Evolutionary conservation across 2,113 vertebrate genomes (phyloP), one percentile per base, ranked within the genome.

Genomic region (Lanius collurio): DNA sequence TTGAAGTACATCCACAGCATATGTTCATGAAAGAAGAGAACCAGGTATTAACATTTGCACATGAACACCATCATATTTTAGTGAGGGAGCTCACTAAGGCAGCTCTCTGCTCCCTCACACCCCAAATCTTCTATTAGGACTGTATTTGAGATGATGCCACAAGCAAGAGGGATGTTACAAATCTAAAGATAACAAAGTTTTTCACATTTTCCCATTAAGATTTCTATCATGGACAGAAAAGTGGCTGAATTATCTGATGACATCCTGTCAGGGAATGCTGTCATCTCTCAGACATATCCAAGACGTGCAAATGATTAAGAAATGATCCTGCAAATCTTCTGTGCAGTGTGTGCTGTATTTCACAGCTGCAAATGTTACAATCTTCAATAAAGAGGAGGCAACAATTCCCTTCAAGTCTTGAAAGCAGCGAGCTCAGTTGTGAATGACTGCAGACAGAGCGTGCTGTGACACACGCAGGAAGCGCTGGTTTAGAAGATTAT

Each of bases 391-490:
- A 92, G 76, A 49, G 35, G 88, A 81, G 91, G 49, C 81, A 96
- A 56, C 64, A 86, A 83, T 85, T 79, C 65, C 57, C 77, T 84
- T 78, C 87, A 75, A 93, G 41, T 35, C 68, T 39, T 71, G 77
- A 47, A 89, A 83, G 86, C 76, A 20, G 37, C 7, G 33, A 80
- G 80, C 79, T 46, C 21, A 59, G 76, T 2, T 59, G 83, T 68
- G 89, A 96, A 47, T 81, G 83, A 95, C 83, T 83, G 89, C 71
- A 93, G 27, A 28, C 11, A 89, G 64, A 64, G 37, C 2, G 7
- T 64, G 91, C 46, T 87, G 77, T 95, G 93, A 91, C 89, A 95
- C 53, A 65, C 13, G 70, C 83, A 93, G 69, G 83, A 96, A 89
- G 87, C 0, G 0, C 68, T 76, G 4, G 33, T 94, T 90, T 65